A percentile compares a stretch with the other conserved stretches of the same genome.
Conservation (phyloP, 1,140 invertebrate genomes). For the Plectrocnemia conspersa region DNA sequence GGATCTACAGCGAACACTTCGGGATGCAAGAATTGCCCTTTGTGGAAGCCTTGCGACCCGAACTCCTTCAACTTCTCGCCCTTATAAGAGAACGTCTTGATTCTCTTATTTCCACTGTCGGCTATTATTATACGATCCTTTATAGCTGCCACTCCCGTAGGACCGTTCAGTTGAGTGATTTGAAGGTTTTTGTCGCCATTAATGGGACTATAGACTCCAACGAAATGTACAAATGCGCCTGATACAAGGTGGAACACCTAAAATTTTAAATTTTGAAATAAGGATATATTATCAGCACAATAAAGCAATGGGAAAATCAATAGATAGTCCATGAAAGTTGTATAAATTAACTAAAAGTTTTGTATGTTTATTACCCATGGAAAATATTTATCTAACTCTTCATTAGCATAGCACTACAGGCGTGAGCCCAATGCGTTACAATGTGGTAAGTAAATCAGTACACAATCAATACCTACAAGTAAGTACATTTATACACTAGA, state of each 20-base stretch:
- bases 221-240: slow-evolving; percentile 46
- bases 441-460: too few species aligned
- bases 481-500: too few species aligned
- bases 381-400: too few species aligned
- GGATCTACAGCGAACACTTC: slow-evolving; percentile 66
- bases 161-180: slow-evolving; percentile 59
- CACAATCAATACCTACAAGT: too few species aligned
- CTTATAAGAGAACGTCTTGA: slow-evolving; percentile 56
- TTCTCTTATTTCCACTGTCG: slow-evolving; percentile 63
- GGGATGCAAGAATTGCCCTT: slow-evolving; percentile 62
- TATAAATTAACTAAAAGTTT: too few species aligned
- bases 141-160: slow-evolving; percentile 62
- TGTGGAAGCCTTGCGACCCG: slow-evolving; percentile 56
- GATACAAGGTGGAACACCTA: slow-evolving; percentile 48
- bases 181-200: slow-evolving; percentile 39
- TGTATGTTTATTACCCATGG: too few species aligned
- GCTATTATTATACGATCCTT: slow-evolving; percentile 53
- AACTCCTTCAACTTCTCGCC: slow-evolving; percentile 53
- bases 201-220: slow-evolving; percentile 43
- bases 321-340: too few species aligned
- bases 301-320: too few species aligned
- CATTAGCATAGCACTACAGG: too few species aligned
- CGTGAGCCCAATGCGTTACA: too few species aligned
- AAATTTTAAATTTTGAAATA: too few species aligned
- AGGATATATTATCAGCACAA: too few species aligned